Conservation (phyloP, 2,888 invertebrate genomes). For the Torymus aiolomorphi region DNA sequence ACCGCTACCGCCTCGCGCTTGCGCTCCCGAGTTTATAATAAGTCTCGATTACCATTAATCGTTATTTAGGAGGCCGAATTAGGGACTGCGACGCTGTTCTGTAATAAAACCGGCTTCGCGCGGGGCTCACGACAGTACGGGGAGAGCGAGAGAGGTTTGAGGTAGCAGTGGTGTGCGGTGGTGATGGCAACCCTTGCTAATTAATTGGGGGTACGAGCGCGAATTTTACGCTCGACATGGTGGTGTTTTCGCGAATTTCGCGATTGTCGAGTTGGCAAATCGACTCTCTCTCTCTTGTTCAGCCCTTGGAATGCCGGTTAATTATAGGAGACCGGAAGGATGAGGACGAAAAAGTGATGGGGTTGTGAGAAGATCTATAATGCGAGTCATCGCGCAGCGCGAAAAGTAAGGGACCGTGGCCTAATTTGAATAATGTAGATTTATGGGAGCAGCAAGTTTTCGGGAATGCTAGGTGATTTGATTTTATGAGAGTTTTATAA, state of each 20-base stretch:
- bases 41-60: slow-evolving; percentile 57
- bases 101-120: slow-evolving; percentile 20
- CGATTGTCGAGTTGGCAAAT: slow-evolving; percentile 40
- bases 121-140: not conserved
- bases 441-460: too few relatives aligned
- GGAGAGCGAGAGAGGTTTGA: not conserved
- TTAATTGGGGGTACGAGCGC: slow-evolving; percentile 36
- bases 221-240: slow-evolving; percentile 45
- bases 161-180: too few relatives aligned
- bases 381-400: not conserved
- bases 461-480: too few relatives aligned
- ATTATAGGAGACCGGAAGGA: slow-evolving; percentile 13
- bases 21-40: slow-evolving; percentile 46
- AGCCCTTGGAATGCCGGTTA: slow-evolving; percentile 29
- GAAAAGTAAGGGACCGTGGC: not conserved
- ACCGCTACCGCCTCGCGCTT: too few relatives aligned
- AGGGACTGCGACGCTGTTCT: not conserved
- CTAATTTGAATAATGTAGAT: too few relatives aligned
- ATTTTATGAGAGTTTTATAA: too few relatives aligned
- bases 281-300: slow-evolving; percentile 2
- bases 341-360: slow-evolving; percentile 1
- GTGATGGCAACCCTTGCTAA: slow-evolving; percentile 36
- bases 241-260: slow-evolving; percentile 38
- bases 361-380: not conserved
- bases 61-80: slow-evolving; percentile 52